Evolutionary conservation across 2,888 invertebrate species (phyloP).

Genomic region (Tetragonula carbonaria): DNA sequence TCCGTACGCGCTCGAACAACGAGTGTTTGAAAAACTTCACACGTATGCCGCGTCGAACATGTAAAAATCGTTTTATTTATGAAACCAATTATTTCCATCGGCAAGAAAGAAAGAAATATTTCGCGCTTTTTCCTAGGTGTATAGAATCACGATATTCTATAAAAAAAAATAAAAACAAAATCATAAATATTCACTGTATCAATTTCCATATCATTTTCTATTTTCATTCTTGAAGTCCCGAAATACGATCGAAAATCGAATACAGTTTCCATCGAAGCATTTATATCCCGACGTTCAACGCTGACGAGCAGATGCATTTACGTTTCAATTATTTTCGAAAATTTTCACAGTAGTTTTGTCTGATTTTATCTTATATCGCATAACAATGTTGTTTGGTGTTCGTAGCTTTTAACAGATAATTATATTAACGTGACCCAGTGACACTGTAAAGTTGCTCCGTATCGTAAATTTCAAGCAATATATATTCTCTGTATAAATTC

Average conservation of each 20-base stretch:
- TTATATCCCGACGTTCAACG: too few species aligned
- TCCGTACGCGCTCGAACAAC: neutral
- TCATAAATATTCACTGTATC: neutral
- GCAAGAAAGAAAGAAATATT: conserved; percentile 7
- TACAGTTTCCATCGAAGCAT: too few species aligned
- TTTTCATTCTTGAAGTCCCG: neutral
- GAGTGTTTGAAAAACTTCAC: neutral
- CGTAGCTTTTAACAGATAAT: too few species aligned
- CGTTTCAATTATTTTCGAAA: too few species aligned
- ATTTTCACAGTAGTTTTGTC: too few species aligned
- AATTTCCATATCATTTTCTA: neutral
- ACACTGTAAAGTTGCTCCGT: too few species aligned
- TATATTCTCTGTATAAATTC: too few species aligned
- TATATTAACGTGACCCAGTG: too few species aligned
- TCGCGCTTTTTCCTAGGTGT: neutral
- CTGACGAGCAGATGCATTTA: too few species aligned
- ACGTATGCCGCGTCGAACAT: neutral
- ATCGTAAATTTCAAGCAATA: too few species aligned
- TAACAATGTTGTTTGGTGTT: too few species aligned
- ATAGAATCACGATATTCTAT: neutral
- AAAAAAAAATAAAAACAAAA: neutral
- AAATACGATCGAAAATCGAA: neutral
- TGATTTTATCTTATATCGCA: too few species aligned
- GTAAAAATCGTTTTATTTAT: neutral
- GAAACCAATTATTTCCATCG: neutral